Percentiles rank a stretch among this genome's conserved stretches.
These are phyloP conservation scores for Cetonia aurata DNA, from an alignment of 2,888 invertebrate genomes.

Conservation along the genomic window DNA sequence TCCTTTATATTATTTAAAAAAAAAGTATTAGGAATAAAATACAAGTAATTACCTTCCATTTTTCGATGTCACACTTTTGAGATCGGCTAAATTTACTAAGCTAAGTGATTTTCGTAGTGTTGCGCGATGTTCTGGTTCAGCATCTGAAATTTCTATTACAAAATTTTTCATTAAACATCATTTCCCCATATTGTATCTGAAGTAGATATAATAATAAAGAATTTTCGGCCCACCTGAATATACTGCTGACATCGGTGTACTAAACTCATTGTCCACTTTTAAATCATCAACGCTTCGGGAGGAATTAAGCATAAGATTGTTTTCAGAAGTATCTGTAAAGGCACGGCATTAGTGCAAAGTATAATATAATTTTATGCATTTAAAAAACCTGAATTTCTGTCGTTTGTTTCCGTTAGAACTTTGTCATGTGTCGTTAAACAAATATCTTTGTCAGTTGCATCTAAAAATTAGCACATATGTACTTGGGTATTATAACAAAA, in stretches of 20 bases:
- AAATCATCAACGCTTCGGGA: no score
- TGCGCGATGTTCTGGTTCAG: not conserved
- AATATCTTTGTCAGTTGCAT: not conserved
- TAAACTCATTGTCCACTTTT: no score
- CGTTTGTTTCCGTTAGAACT: not conserved
- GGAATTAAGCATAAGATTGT: no score
- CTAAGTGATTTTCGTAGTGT: constrained; percentile 22
- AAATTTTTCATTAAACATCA: no score
- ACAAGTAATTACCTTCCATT: not conserved
- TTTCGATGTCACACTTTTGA: not conserved
- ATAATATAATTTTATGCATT: no score
- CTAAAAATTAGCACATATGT: not conserved
- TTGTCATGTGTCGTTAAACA: not conserved
- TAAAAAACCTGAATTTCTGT: no score
- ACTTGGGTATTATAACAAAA: no score
- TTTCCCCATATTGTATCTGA: no score
- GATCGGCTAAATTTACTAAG: not conserved
- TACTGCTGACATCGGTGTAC: not conserved
- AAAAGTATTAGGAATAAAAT: not conserved
- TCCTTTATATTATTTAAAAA: not conserved
- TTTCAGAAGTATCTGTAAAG: no score
- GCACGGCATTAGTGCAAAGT: no score
- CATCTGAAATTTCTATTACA: no score
- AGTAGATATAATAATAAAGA: no score
- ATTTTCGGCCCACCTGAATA: constrained; percentile 5